A percentile compares a stretch with the other conserved stretches of the same genome.
These are phyloP conservation scores for Spizella passerina DNA, from an alignment of 2,797 vertebrate genomes.

Conservation along the genomic window DNA sequence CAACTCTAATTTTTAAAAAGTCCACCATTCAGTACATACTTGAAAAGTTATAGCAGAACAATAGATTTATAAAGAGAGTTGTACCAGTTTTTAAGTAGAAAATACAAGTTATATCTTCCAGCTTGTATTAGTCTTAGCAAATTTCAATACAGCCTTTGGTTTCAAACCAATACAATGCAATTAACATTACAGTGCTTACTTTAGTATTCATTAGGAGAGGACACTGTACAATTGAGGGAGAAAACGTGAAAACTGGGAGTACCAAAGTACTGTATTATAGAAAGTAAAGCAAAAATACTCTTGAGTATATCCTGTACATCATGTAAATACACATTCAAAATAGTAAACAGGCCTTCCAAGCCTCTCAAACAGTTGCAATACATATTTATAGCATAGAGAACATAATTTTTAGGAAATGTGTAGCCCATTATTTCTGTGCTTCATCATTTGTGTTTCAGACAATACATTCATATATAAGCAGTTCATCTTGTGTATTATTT, in stretches of 20 bases:
- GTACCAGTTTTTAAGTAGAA: constrained; percentile 70
- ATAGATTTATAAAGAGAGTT: constrained; percentile 63
- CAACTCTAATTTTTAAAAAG: constrained; percentile 32
- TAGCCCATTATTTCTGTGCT: constrained; percentile 74
- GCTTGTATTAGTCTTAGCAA: constrained; percentile 60
- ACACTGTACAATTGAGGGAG: constrained; percentile 10
- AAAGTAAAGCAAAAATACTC: constrained; percentile 79
- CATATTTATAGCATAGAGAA: not conserved
- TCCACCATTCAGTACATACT: not conserved
- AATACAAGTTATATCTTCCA: constrained; percentile 65
- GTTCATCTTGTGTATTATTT: not conserved
- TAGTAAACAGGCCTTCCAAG: constrained; percentile 58
- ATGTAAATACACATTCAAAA: constrained; percentile 73
- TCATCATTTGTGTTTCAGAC: constrained; percentile 54
- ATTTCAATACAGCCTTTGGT: constrained; percentile 73
- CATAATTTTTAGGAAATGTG: constrained; percentile 40
- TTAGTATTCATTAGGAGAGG: constrained; percentile 12
- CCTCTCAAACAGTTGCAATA: constrained; percentile 17
- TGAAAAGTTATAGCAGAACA: constrained; percentile 63
- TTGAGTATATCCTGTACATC: constrained; percentile 69
- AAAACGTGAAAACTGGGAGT: constrained; percentile 20
- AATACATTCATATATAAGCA: constrained; percentile 72
- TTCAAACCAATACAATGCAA: constrained; percentile 64
- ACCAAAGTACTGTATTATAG: constrained; percentile 59
- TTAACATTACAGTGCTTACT: constrained; percentile 21